Evolutionary conservation across 2,113 vertebrate genomes (phyloP).

Genomic region (Euleptes europaea): DNA sequence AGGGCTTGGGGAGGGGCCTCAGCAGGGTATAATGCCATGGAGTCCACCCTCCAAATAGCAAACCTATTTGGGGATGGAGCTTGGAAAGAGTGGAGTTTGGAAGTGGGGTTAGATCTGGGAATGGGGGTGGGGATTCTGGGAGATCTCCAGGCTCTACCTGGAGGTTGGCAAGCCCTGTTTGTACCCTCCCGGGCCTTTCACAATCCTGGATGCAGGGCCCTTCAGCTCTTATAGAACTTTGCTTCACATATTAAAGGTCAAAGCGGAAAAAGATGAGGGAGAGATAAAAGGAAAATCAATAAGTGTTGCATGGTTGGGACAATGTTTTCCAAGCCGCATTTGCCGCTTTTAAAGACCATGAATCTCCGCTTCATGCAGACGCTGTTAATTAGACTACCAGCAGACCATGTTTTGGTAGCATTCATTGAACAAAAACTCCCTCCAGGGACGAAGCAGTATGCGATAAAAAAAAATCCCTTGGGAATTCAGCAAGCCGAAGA

Average conservation of each 20-base stretch:
- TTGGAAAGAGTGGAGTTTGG: too few species aligned
- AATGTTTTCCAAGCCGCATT: not conserved
- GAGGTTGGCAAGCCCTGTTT: too few species aligned
- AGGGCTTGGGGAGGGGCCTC: too few species aligned
- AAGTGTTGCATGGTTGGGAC: not conserved
- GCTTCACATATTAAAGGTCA: not conserved
- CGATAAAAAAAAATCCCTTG: not conserved
- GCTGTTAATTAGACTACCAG: conserved; percentile 10
- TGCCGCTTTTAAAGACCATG: not conserved
- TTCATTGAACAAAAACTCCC: conserved; percentile 12
- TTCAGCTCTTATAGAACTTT: not conserved
- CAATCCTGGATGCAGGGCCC: not conserved
- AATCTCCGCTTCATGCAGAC: not conserved
- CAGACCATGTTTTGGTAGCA: not conserved
- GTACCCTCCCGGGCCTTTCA: too few species aligned
- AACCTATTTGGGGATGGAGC: too few species aligned
- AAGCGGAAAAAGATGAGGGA: not conserved
- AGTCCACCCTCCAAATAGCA: too few species aligned
- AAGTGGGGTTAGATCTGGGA: too few species aligned
- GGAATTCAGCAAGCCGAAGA: not conserved
- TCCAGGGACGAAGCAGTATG: not conserved
- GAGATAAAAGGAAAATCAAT: not conserved
- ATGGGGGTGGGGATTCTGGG: too few species aligned
- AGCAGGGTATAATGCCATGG: too few species aligned
- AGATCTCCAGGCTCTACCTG: too few species aligned